phyloP scores from a whole-genome alignment of 2,113 vertebrate species.

The Calypte anna region DNA sequence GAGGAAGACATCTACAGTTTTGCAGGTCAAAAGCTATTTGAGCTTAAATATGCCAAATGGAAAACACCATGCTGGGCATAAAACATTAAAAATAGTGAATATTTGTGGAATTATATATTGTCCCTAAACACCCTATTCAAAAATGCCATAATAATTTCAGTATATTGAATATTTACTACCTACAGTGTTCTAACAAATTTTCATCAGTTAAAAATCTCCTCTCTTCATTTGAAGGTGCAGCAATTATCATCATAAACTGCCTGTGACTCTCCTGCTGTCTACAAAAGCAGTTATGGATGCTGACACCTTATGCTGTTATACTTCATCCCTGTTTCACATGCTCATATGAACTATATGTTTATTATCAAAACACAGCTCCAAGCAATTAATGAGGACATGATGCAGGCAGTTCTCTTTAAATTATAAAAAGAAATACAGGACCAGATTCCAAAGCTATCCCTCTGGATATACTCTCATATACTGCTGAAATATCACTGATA shows the following conservation, averaged over 20 bases:
- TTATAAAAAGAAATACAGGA: constrained; percentile 15
- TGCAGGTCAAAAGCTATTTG: background rate
- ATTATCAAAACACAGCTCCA: constrained; percentile 38
- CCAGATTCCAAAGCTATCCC: background rate
- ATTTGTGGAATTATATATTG: background rate
- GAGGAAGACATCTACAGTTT: background rate
- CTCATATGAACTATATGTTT: constrained; percentile 1
- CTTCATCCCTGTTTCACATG: background rate
- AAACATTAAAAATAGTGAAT: background rate
- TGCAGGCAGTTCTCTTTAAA: constrained; percentile 26
- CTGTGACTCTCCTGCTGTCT: background rate
- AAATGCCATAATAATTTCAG: background rate
- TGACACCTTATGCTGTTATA: background rate
- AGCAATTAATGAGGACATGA: constrained; percentile 22
- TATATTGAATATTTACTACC: background rate
- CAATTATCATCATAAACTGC: background rate
- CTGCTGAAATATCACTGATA: constrained; percentile 25
- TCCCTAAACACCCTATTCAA: background rate
- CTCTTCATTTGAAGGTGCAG: background rate
- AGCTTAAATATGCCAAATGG: background rate
- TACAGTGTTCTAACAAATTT: background rate
- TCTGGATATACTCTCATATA: constrained; percentile 32
- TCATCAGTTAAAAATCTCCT: background rate
- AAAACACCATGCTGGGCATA: background rate
- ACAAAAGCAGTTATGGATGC: constrained; percentile 17